Base-by-base conservation (phyloP, 2,888 invertebrate species). In the Drosophila barbarae region DNA sequence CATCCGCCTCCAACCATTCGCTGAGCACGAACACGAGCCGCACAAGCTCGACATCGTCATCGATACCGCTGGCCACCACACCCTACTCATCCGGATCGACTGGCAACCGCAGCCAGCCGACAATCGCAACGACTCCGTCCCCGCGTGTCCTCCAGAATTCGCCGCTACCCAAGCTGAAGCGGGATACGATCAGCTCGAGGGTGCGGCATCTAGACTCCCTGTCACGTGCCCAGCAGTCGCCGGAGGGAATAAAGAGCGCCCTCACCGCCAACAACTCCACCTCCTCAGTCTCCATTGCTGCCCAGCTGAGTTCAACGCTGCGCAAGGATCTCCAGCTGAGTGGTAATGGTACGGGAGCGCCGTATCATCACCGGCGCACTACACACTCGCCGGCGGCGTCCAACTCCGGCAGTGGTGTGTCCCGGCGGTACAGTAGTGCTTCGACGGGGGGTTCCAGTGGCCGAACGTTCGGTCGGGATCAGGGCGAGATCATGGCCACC, bases 151-250 rank as follows among this genome's bases (percentile, higher is more conserved):
- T 87, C 46, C 89, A 88, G 71, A 89, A 86, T 65, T 89, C 89
- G 55, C 89, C 89, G 63, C 63, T 89, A 77, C 88, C 88, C 54
- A 90, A 89, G 79, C 81, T 85, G 36, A 90, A 89, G 75, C 87
- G 90, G 56, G 91, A 92, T 80, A 91, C 91, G 60, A 87, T 92
- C 49, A 91, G 91, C 59, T 90, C 91, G 52, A 90, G 90, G 76
- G 88, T 91, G 61, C 89, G 91, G 57, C 90, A 90, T 74, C 88
- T 90, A 79, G 91, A 92, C 72, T 91, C 91, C 30, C 83, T 91
- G 67, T 90, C 90, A 70, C 89, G 87, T 36, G 84, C 90, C 87
- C 68, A 87, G 77, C 72, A 89, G 80, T 68, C 71, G 21, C 76
- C 76, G 34, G 84, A 83, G 34, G 59, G 21, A 57, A 49, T 46